Evolutionary conservation across 2,113 vertebrate species (phyloP).

Genomic region (Callocephalon fimbriatum): DNA sequence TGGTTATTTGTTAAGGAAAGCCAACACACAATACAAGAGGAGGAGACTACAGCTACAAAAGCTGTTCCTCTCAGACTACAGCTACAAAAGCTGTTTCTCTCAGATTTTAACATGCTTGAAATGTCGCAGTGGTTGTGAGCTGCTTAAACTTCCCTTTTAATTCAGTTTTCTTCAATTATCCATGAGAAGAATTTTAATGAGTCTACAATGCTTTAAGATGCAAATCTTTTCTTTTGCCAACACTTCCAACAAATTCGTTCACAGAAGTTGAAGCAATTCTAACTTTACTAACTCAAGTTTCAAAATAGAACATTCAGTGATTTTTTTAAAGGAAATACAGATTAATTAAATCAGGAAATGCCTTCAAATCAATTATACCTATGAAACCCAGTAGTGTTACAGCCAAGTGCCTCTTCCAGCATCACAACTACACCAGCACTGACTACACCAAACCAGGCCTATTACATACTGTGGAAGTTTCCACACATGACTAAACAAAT

Average conservation of each 20-base stretch:
- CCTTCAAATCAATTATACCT: background rate
- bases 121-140: constrained; percentile 41
- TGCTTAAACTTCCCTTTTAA: constrained; percentile 72
- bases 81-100: constrained; percentile 64
- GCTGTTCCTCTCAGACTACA: constrained; percentile 62
- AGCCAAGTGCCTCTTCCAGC: background rate
- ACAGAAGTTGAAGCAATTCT: background rate
- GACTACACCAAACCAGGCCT: background rate
- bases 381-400: background rate
- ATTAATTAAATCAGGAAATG: constrained; percentile 21
- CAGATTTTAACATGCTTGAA: constrained; percentile 69
- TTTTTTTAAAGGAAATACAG: background rate
- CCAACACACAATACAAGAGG: constrained; percentile 17
- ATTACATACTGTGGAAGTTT: background rate
- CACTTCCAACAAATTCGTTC: constrained; percentile 1
- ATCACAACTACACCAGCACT: background rate
- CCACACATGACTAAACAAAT: background rate
- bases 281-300: constrained; percentile 4
- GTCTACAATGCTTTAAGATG: constrained; percentile 73
- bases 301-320: background rate
- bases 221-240: constrained; percentile 65
- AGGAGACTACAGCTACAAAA: constrained; percentile 60
- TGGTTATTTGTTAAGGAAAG: constrained; percentile 1
- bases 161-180: constrained; percentile 51
- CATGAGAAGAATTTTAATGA: constrained; percentile 82